Evolutionary conservation across 2,888 invertebrate species (phyloP).

Genomic region (Tanytarsus gracilentus): DNA sequence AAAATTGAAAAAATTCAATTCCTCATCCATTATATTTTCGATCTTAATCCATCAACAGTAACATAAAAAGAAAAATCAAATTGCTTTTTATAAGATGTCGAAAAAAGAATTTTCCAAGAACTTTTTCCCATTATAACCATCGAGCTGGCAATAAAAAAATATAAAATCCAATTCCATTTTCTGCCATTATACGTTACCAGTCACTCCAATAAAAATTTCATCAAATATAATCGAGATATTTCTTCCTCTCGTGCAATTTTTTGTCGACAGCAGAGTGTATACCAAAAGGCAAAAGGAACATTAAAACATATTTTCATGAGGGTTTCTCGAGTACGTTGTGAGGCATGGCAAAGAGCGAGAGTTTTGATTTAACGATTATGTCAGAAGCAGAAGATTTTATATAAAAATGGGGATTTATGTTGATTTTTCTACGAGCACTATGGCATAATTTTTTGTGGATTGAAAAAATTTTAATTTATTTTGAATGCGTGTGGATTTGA

Average conservation of each 20-base stretch:
- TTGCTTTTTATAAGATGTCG: too few relatives aligned
- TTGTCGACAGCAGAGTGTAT: not conserved
- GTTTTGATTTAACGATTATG: constrained; percentile 30
- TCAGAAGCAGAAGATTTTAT: constrained; percentile 27
- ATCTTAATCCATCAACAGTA: not conserved
- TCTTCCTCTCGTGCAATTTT: not conserved
- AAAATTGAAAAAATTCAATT: too few relatives aligned
- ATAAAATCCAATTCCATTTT: not conserved
- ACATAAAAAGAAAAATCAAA: too few relatives aligned
- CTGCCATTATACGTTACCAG: not conserved
- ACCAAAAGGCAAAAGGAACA: not conserved
- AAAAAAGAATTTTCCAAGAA: too few relatives aligned
- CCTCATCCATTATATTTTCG: not conserved
- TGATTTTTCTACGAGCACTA: too few relatives aligned
- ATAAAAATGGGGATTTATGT: constrained; percentile 29
- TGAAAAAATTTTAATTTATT: too few relatives aligned
- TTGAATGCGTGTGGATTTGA: too few relatives aligned
- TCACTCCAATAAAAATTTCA: not conserved
- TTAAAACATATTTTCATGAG: too few relatives aligned
- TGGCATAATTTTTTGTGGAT: too few relatives aligned
- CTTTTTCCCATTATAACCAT: too few relatives aligned
- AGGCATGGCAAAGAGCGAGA: too few relatives aligned
- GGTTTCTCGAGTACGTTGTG: too few relatives aligned
- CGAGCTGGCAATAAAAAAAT: not conserved
- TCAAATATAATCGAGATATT: not conserved